Evolutionary conservation across 2,888 invertebrate species (phyloP).

Genomic region (Anthrax anthrax): DNA sequence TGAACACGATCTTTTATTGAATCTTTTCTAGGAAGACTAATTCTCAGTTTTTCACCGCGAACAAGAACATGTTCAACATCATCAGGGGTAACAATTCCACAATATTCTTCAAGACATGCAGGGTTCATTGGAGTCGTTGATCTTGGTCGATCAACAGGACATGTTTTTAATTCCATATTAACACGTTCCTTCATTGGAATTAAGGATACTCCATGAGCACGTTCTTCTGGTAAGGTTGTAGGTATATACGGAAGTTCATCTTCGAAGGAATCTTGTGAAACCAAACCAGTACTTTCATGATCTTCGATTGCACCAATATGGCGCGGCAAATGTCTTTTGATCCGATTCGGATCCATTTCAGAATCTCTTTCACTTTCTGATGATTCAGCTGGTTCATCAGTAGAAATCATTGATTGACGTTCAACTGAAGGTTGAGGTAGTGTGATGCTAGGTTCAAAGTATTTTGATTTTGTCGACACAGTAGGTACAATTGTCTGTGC

Average conservation of each 20-base stretch:
- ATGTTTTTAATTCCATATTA: constrained; percentile 47
- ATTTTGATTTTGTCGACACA: constrained; percentile 11
- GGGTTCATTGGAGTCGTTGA: constrained; percentile 59
- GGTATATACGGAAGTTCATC: constrained; percentile 79
- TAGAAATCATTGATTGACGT: constrained; percentile 26
- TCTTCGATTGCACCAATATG: constrained; percentile 41
- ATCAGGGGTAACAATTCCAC: constrained; percentile 34
- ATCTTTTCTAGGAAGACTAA: constrained; percentile 50
- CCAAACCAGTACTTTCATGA: constrained; percentile 60
- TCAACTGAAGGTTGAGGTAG: constrained; percentile 9
- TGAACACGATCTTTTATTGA: constrained; percentile 27
- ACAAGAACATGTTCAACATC: constrained; percentile 15
- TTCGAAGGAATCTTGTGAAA: constrained; percentile 71
- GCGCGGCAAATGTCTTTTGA: constrained; percentile 36
- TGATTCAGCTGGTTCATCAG: constrained; percentile 40
- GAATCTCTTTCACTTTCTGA: constrained; percentile 63
- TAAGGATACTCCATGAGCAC: constrained; percentile 65
- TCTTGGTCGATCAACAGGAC: constrained; percentile 59
- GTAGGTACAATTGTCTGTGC: constrained; percentile 1
- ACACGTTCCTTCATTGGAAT: constrained; percentile 62
- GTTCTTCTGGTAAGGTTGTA: constrained; percentile 75
- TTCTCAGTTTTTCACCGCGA: constrained; percentile 50
- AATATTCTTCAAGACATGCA: constrained; percentile 56
- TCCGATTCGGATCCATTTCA: constrained; percentile 34
- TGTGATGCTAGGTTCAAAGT: constrained; percentile 2